A percentile compares a stretch with the other conserved stretches of the same genome.
Conservation (phyloP, 2,797 vertebrate species). For the Anniella stebbinsi region DNA sequence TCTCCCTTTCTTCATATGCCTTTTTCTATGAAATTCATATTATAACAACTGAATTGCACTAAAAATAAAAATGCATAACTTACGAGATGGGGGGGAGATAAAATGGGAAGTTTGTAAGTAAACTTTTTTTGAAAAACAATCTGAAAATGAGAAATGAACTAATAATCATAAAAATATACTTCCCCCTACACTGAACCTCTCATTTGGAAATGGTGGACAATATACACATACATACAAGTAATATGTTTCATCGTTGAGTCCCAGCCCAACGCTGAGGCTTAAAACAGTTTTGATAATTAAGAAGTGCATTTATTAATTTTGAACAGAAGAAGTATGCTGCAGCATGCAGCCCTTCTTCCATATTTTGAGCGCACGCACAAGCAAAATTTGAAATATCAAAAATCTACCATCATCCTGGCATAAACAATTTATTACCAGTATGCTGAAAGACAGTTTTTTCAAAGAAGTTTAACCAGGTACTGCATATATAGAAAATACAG, state of each 20-base stretch:
- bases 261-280: not conserved
- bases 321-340: not conserved
- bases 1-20: not conserved
- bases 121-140: too few species aligned
- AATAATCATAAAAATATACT: not conserved
- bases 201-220: not conserved
- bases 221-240: too few species aligned
- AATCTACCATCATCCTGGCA: slow-evolving; percentile 49
- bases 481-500: slow-evolving; percentile 44
- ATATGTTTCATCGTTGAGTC: not conserved
- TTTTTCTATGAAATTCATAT: not conserved
- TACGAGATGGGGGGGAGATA: too few species aligned
- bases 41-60: not conserved
- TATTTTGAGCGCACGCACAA: slow-evolving; percentile 37
- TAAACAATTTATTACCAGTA: slow-evolving; percentile 59
- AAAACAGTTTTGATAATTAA: not conserved
- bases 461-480: slow-evolving; percentile 65
- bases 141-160: too few species aligned
- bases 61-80: too few species aligned
- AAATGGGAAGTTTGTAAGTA: too few species aligned
- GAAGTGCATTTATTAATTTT: not conserved
- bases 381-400: slow-evolving; percentile 55
- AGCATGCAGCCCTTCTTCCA: not conserved
- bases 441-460: slow-evolving; percentile 54
- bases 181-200: not conserved